A percentile compares a stretch with the other conserved stretches of the same genome.
These are phyloP conservation scores for Myotis vivesi DNA, from an alignment of 2,797 vertebrate genomes.

Conservation along the genomic window DNA sequence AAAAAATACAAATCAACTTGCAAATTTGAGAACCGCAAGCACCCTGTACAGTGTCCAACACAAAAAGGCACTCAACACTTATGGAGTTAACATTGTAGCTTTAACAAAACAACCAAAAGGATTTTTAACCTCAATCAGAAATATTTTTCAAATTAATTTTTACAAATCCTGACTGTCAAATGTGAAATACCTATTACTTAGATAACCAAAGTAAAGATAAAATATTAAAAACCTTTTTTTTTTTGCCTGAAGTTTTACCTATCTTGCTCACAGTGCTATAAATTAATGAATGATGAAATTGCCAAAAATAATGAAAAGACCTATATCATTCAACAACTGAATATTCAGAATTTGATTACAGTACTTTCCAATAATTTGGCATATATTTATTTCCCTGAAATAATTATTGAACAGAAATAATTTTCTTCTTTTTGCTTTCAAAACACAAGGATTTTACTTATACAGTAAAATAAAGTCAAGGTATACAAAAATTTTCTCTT, in stretches of 20 bases:
- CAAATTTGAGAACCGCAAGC: neutral
- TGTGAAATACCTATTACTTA: neutral
- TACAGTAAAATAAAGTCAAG: neutral
- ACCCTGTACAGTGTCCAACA: neutral
- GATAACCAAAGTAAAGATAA: neutral
- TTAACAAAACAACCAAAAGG: neutral
- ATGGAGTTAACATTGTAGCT: neutral
- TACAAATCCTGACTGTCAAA: neutral
- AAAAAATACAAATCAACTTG: neutral
- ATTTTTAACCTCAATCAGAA: neutral
- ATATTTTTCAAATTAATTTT: slow-evolving; percentile 24
- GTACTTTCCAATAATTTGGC: slow-evolving; percentile 15
- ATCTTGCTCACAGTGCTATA: neutral
- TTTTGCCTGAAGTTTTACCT: neutral
- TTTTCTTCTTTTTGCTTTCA: slow-evolving; percentile 45
- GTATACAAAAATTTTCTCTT: neutral
- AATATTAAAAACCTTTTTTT: neutral
- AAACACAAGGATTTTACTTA: slow-evolving; percentile 26
- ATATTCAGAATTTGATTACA: slow-evolving; percentile 7
- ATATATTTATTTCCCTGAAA: neutral
- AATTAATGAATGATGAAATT: neutral
- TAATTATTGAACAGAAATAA: slow-evolving; percentile 31
- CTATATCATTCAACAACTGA: neutral
- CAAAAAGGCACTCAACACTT: neutral
- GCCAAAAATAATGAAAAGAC: neutral